These are phyloP conservation scores for Anagrus nilaparvatae DNA, from an alignment of 1,140 invertebrate genomes.

Conservation along the genomic window DNA sequence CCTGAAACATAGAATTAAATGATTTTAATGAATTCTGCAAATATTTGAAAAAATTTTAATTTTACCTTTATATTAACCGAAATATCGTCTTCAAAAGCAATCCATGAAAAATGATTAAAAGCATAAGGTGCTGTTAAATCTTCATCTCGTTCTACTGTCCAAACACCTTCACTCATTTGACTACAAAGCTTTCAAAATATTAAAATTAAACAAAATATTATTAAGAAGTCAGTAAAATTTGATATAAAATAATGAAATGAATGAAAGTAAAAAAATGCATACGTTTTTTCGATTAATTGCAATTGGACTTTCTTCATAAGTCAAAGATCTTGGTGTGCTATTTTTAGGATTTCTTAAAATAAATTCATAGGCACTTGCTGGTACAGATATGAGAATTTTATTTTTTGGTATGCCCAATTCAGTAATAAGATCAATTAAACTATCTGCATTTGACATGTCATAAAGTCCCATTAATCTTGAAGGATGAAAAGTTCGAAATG, in stretches of 20 bases:
- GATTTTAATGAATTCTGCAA: background rate
- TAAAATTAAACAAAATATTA: slow-evolving; percentile 4
- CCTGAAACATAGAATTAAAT: slow-evolving; percentile 30
- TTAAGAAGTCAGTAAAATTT: background rate
- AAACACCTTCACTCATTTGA: slow-evolving; percentile 48
- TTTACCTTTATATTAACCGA: slow-evolving; percentile 65
- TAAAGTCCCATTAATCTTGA: slow-evolving; percentile 65
- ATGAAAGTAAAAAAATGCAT: no score
- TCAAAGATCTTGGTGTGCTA: slow-evolving; percentile 58
- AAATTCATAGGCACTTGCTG: slow-evolving; percentile 57
- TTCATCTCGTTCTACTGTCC: slow-evolving; percentile 69
- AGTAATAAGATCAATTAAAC: slow-evolving; percentile 60
- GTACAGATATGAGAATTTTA: slow-evolving; percentile 60
- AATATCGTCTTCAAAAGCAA: slow-evolving; percentile 65
- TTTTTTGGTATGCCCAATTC: slow-evolving; percentile 59
- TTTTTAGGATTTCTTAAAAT: slow-evolving; percentile 50
- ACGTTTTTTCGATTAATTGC: slow-evolving; percentile 51
- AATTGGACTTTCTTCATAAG: slow-evolving; percentile 44
- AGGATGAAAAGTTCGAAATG: slow-evolving; percentile 57
- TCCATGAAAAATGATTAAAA: slow-evolving; percentile 61
- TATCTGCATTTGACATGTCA: slow-evolving; percentile 71
- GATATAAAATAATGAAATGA: no score
- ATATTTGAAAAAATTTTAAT: slow-evolving; percentile 24
- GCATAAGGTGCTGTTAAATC: slow-evolving; percentile 70
- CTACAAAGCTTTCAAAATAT: slow-evolving; percentile 46